Evolutionary conservation across 2,797 vertebrate genomes (phyloP).

Genomic region (Hydrolagus colliei): DNA sequence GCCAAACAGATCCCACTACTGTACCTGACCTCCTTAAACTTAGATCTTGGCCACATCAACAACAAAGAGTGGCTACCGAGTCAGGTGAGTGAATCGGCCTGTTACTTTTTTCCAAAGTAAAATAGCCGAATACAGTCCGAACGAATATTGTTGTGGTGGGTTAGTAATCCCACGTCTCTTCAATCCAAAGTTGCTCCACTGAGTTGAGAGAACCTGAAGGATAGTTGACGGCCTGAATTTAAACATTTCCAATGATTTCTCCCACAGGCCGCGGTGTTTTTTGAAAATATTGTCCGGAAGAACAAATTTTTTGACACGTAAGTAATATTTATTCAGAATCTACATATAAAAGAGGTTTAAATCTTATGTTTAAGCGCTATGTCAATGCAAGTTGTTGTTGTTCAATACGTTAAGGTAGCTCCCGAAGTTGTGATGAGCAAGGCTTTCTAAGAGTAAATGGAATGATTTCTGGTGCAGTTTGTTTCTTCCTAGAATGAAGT

Average conservation of each 20-base stretch:
- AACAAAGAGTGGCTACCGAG: constrained; percentile 7
- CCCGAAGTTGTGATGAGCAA: not conserved
- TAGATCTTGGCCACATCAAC: not conserved
- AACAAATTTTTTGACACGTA: not conserved
- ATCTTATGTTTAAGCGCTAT: too few species aligned
- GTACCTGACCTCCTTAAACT: not conserved
- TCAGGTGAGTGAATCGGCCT: not conserved
- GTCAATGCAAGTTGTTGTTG: too few species aligned
- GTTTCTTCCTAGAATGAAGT: not conserved
- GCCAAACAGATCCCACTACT: constrained; percentile 6
- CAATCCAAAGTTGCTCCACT: not conserved
- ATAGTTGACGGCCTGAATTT: too few species aligned
- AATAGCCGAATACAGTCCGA: not conserved
- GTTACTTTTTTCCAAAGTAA: not conserved
- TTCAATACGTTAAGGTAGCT: not conserved
- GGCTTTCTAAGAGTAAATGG: too few species aligned
- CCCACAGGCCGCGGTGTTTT: constrained; percentile 22
- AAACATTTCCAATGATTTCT: not conserved
- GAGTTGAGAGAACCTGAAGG: too few species aligned
- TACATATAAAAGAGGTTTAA: too few species aligned
- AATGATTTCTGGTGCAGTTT: too few species aligned
- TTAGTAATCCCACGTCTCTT: too few species aligned
- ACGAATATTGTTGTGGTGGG: not conserved
- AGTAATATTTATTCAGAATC: not conserved
- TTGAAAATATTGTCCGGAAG: not conserved